phyloP scores from a whole-genome alignment of 2,888 invertebrate genomes.

The Cylloceria caligata region DNA sequence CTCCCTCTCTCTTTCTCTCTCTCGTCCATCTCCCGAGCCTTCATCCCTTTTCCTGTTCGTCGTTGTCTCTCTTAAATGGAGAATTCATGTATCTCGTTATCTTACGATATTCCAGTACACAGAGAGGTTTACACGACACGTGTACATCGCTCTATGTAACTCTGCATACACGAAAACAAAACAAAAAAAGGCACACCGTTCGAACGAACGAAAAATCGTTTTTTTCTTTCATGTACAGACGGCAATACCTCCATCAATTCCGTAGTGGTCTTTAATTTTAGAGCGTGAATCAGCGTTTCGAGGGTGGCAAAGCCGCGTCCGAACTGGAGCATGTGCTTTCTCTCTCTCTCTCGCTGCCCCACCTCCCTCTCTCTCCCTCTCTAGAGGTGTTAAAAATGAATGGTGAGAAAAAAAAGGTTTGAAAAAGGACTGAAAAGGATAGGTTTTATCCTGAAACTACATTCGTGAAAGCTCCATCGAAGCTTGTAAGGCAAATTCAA shows the following conservation, averaged over 20 bases:
- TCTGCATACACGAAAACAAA: conserved; percentile 10
- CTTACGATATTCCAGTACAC: conserved; percentile 60
- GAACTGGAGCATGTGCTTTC: conserved; percentile 3
- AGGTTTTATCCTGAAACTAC: conserved; percentile 25
- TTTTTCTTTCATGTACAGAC: conserved; percentile 34
- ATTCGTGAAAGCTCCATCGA: conserved; percentile 29
- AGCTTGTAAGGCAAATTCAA: conserved; percentile 56
- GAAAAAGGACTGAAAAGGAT: neutral
- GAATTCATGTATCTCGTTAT: conserved; percentile 69
- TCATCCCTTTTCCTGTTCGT: conserved; percentile 49
- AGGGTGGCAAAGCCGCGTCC: conserved; percentile 13
- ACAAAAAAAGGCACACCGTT: neutral
- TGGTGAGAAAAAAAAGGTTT: conserved; percentile 19
- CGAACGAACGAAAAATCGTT: conserved; percentile 52
- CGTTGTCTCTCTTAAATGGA: conserved; percentile 57
- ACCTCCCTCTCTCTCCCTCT: neutral
- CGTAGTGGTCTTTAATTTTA: conserved; percentile 61
- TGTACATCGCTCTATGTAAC: conserved; percentile 15
- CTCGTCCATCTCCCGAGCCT: conserved; percentile 48
- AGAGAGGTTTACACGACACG: conserved; percentile 47
- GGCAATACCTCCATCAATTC: conserved; percentile 65
- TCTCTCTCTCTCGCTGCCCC: neutral
- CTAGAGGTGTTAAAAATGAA: neutral
- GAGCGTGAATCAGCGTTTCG: conserved; percentile 57
- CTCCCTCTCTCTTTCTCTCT: conserved; percentile 20